A percentile compares a stretch with the other conserved stretches of the same genome.
These are phyloP conservation scores for Sylvietta virens DNA, from an alignment of 2,113 vertebrate species.

Conservation along the genomic window DNA sequence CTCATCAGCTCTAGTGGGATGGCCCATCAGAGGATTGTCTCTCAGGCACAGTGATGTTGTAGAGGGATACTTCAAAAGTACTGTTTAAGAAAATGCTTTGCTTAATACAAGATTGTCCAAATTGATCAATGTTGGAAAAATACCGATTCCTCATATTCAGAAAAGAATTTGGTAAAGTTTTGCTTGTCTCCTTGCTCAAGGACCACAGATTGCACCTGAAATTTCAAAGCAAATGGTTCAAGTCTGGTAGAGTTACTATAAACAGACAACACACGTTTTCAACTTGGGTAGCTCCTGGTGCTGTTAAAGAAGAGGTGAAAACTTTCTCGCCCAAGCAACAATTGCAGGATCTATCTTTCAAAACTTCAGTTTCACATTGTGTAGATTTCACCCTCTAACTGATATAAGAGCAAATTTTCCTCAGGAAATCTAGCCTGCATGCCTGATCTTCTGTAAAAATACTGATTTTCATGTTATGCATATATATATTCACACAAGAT, in stretches of 20 bases:
- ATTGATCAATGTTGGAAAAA: background rate
- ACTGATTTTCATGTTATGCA: background rate
- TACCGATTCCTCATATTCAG: background rate
- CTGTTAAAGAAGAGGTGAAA: fast-evolving
- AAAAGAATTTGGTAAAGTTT: background rate
- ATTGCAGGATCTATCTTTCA: background rate
- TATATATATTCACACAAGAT: background rate
- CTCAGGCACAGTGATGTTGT: background rate
- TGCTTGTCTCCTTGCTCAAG: background rate
- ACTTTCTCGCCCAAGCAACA: background rate
- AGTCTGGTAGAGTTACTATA: background rate
- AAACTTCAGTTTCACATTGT: background rate
- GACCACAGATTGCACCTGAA: background rate
- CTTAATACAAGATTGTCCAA: background rate
- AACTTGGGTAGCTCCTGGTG: too few species aligned
- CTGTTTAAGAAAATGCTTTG: background rate
- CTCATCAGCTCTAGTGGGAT: background rate
- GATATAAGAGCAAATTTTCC: background rate
- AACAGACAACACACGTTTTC: background rate
- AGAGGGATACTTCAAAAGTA: background rate
- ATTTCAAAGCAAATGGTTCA: background rate
- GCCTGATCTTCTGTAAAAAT: background rate
- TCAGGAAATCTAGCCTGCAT: background rate
- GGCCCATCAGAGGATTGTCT: background rate
- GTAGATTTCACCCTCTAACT: background rate